A percentile compares a stretch with the other conserved stretches of the same genome.
phyloP scores from a whole-genome alignment of 2,113 vertebrate species.

The Thalassoma bifasciatum region DNA sequence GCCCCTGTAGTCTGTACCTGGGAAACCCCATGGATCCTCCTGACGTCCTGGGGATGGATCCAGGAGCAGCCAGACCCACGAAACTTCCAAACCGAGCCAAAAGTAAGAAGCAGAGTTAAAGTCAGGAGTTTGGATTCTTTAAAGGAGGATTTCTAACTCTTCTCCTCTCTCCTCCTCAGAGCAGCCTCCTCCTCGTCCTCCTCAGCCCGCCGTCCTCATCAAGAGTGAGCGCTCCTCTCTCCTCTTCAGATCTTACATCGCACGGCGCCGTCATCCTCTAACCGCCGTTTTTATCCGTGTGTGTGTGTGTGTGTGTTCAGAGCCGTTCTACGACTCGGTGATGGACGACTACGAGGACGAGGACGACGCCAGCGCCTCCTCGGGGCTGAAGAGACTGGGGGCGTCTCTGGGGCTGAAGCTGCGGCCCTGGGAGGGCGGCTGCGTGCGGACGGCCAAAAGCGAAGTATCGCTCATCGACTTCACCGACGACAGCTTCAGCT shows the following conservation, averaged over 20 bases:
- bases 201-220: conserved; percentile 90
- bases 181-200: conserved; percentile 94
- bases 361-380: conserved; percentile 65
- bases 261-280: neutral
- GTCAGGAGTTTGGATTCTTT: neutral
- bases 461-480: conserved; percentile 97
- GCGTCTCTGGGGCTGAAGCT: conserved; percentile 88
- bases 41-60: conserved; percentile 91
- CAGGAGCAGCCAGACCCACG: conserved; percentile 84
- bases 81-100: conserved; percentile 93
- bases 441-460: conserved; percentile 32
- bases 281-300: neutral
- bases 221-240: conserved; percentile 89
- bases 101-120: conserved; percentile 82
- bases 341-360: conserved; percentile 88
- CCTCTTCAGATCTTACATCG: conserved; percentile 27
- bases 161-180: conserved; percentile 77
- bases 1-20: conserved; percentile 88
- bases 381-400: conserved; percentile 86
- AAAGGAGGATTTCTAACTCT: neutral
- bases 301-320: too few relatives aligned
- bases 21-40: conserved; percentile 99
- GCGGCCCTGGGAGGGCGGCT: conserved; percentile 86
- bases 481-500: conserved; percentile 88
- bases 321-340: conserved; percentile 91